Percentiles rank a stretch among this genome's conserved stretches.
Evolutionary conservation across 2,113 vertebrate species (phyloP).

Genomic region (Xiphophorus couchianus): DNA sequence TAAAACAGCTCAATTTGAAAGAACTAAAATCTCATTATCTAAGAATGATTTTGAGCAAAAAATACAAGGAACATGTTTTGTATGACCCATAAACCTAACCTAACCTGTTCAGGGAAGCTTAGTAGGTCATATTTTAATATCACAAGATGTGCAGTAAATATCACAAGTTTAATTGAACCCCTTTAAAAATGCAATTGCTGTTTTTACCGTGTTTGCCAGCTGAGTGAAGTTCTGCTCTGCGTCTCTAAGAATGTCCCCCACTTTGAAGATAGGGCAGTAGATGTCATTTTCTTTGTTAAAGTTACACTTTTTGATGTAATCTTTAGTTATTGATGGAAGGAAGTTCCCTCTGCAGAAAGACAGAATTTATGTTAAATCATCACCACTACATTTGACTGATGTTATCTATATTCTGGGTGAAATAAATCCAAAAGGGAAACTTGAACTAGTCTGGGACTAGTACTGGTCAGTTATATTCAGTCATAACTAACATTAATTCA

Average conservation of each 20-base stretch:
- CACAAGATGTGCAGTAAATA: not conserved
- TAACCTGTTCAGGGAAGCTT: too few species aligned
- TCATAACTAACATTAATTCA: not conserved
- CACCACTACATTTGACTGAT: not conserved
- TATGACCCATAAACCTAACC: too few species aligned
- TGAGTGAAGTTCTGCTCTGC: constrained; percentile 87
- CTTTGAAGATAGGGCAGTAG: constrained; percentile 91
- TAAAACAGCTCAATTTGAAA: too few species aligned
- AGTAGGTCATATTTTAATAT: too few species aligned
- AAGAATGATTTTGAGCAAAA: too few species aligned
- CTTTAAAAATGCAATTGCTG: not conserved
- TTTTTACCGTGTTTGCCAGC: constrained; percentile 83
- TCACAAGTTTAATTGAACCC: not conserved
- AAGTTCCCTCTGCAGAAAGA: constrained; percentile 84
- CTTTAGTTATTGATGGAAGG: constrained; percentile 77
- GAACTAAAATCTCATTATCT: too few species aligned
- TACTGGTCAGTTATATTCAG: too few species aligned
- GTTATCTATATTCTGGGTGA: not conserved
- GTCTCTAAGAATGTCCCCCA: constrained; percentile 87
- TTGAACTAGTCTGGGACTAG: not conserved
- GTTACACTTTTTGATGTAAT: constrained; percentile 81
- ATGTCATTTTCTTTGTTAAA: constrained; percentile 84
- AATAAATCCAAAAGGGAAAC: not conserved
- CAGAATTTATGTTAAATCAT: not conserved
- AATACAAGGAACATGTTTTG: too few species aligned